A percentile compares a stretch with the other conserved stretches of the same genome.
These are phyloP conservation scores for Microtus oregoni DNA, from an alignment of 2,113 vertebrate genomes.

Conservation along the genomic window DNA sequence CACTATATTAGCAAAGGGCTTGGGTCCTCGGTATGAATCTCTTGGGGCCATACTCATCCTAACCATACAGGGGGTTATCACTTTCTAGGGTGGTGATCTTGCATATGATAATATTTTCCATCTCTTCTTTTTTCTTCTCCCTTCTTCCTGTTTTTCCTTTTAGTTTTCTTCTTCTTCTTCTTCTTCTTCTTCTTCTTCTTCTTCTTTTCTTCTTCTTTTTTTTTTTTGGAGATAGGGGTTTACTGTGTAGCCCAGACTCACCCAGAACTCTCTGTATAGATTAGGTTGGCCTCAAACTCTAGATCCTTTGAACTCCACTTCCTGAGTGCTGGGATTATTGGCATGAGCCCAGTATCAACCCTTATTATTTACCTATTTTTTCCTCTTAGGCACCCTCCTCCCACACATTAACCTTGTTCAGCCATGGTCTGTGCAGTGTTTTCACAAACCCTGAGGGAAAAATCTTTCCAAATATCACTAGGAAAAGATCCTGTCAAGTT, in stretches of 20 bases:
- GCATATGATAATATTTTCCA: neutral
- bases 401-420: neutral
- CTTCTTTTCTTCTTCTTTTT: too few species aligned
- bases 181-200: accelerated
- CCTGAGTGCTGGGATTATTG: neutral
- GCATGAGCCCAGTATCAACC: neutral
- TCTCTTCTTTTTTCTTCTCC: neutral
- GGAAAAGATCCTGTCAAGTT: neutral
- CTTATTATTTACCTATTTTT: neutral
- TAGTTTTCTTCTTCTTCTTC: accelerated
- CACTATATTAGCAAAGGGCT: neutral
- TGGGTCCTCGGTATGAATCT: accelerated
- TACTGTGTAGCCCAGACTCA: neutral
- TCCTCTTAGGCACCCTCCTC: too few species aligned
- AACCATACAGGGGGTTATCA: too few species aligned
- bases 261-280: neutral
- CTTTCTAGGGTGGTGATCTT: neutral
- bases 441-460: neutral
- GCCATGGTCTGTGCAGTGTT: neutral
- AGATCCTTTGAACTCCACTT: neutral
- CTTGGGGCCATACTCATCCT: neutral
- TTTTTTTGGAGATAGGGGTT: neutral
- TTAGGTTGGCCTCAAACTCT: neutral
- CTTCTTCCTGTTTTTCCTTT: too few species aligned
- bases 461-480: neutral